Conservation (phyloP, 2,113 vertebrate species). For the Anoura caudifer region DNA sequence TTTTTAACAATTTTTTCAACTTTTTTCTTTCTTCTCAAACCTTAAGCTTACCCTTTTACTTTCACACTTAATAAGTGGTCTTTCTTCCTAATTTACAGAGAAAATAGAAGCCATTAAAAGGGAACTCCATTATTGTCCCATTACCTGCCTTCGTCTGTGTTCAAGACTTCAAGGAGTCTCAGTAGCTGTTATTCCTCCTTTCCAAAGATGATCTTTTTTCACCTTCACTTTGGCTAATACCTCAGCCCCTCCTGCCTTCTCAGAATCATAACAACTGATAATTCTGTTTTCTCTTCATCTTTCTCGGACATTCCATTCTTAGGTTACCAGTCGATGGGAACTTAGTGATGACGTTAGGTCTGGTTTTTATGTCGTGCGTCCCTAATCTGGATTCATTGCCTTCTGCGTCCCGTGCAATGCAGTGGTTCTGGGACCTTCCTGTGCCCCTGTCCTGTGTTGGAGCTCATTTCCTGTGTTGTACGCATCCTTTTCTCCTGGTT, state of each 20-base stretch:
- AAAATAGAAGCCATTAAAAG: neutral
- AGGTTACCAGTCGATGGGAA: neutral
- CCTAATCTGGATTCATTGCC: neutral
- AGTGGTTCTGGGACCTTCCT: neutral
- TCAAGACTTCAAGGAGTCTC: neutral
- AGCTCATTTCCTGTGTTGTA: neutral
- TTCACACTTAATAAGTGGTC: neutral
- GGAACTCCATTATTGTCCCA: neutral
- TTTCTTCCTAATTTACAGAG: neutral
- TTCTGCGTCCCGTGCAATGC: neutral
- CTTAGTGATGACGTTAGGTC: neutral
- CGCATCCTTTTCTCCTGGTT: neutral
- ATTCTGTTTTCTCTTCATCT: neutral
- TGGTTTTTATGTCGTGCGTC: neutral
- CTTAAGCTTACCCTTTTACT: neutral
- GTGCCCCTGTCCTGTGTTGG: neutral
- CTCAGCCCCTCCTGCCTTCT: neutral
- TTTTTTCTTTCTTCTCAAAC: neutral
- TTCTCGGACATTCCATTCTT: neutral
- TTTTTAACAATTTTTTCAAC: neutral
- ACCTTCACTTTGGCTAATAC: neutral
- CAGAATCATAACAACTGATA: neutral
- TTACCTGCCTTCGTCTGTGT: neutral
- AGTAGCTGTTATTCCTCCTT: neutral
- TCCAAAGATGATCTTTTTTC: neutral